Evolutionary conservation across 2,797 vertebrate genomes (phyloP).

Genomic region (Danionella dracula): DNA sequence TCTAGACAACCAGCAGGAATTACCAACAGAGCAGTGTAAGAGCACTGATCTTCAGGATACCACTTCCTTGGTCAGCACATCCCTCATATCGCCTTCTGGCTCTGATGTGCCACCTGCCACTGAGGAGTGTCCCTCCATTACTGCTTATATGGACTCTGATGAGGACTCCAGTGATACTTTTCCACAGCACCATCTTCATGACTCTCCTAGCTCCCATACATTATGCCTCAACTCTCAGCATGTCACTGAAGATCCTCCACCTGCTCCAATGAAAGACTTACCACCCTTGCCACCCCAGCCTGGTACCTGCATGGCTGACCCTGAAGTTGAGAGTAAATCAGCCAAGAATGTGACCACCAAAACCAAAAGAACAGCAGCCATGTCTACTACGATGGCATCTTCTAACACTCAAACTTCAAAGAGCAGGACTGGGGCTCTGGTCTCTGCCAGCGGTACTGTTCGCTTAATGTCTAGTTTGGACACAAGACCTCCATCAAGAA

Average conservation of each 20-base stretch:
- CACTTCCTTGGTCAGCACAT: constrained; percentile 76
- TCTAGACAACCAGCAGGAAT: constrained; percentile 47
- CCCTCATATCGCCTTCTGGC: constrained; percentile 74
- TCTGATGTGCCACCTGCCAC: constrained; percentile 68
- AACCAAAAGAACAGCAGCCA: constrained; percentile 51
- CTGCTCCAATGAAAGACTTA: constrained; percentile 75
- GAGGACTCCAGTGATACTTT: constrained; percentile 65
- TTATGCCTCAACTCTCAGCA: constrained; percentile 18
- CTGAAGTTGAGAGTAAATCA: constrained; percentile 54
- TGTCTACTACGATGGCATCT: constrained; percentile 1
- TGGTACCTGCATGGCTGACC: constrained; percentile 84
- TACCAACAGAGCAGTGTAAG: constrained; percentile 44
- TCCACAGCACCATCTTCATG: constrained; percentile 45
- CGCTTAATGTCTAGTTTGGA: constrained; percentile 55
- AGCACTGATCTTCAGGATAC: constrained; percentile 72
- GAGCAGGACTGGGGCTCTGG: constrained; percentile 37
- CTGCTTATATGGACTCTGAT: constrained; percentile 77
- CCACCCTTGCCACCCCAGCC: constrained; percentile 77
- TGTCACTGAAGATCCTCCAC: constrained; percentile 68
- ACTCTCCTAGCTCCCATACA: constrained; percentile 29
- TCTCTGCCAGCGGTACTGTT: constrained; percentile 43
- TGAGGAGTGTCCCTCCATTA: constrained; percentile 74
- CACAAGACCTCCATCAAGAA: constrained; percentile 50
- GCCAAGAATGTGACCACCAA: constrained; percentile 51
- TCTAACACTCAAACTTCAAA: constrained; percentile 48